These are phyloP conservation scores for Penelope pileata DNA, from an alignment of 2,113 vertebrate species.

Conservation along the genomic window DNA sequence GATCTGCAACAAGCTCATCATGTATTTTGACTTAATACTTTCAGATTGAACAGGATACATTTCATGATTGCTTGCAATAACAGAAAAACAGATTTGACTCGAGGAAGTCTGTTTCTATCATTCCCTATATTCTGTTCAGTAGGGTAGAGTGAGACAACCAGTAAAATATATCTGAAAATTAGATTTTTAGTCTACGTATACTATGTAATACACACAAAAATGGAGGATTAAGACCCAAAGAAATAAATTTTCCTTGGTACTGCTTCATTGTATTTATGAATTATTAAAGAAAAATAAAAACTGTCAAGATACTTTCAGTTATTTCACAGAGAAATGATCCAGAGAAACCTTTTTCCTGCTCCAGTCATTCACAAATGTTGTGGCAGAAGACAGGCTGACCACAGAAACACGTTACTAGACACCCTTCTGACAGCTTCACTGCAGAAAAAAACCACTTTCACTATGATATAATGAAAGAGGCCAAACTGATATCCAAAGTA, in stretches of 20 bases:
- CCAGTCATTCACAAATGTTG: constrained; percentile 30
- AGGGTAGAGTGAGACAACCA: not conserved
- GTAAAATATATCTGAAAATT: not conserved
- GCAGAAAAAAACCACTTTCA: constrained; percentile 42
- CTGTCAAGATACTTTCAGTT: constrained; percentile 1
- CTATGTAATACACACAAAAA: not conserved
- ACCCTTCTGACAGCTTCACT: constrained; percentile 53
- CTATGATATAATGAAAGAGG: not conserved
- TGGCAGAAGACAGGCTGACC: constrained; percentile 2
- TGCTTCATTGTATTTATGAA: not conserved
- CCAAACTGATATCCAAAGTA: not conserved
- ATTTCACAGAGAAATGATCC: constrained; percentile 32
- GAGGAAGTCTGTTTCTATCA: not conserved
- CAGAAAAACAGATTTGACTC: not conserved
- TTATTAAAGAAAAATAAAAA: constrained; percentile 1
- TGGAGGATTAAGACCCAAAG: not conserved
- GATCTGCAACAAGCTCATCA: not conserved
- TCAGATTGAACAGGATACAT: not conserved
- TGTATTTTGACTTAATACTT: not conserved
- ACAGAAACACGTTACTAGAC: not conserved
- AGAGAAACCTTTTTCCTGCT: constrained; percentile 13
- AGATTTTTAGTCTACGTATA: not conserved
- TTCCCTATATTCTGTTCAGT: not conserved
- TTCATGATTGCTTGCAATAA: not conserved
- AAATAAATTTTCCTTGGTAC: not conserved